phyloP scores from a whole-genome alignment of 2,888 invertebrate genomes.

The Rotaria socialis region DNA sequence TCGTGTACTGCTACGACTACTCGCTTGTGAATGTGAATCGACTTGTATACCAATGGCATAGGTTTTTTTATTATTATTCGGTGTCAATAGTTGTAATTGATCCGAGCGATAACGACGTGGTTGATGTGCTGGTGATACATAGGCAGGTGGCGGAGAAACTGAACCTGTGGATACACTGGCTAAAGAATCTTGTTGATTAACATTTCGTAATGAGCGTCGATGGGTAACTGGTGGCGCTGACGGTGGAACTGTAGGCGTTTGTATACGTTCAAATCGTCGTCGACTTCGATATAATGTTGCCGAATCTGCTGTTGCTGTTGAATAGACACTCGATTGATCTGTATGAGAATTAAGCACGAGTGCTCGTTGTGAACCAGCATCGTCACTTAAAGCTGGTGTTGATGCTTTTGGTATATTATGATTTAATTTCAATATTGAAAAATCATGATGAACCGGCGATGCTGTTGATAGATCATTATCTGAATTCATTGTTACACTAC shows the following conservation, averaged over 20 bases:
- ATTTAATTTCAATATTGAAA: conserved; percentile 19
- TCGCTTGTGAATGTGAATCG: background rate
- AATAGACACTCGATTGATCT: conserved; percentile 16
- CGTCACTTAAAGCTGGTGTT: conserved; percentile 13
- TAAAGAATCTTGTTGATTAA: background rate
- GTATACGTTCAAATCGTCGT: background rate
- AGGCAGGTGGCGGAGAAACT: background rate
- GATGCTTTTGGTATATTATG: conserved; percentile 23
- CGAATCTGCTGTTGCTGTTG: background rate
- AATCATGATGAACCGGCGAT: background rate
- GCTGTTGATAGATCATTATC: background rate
- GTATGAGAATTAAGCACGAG: background rate
- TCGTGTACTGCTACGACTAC: background rate
- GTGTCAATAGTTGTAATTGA: background rate
- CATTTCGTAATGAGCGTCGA: conserved; percentile 16
- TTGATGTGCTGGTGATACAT: background rate
- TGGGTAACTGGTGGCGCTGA: background rate
- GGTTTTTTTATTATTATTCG: conserved; percentile 2
- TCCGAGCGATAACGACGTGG: background rate
- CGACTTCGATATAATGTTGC: conserved; percentile 25
- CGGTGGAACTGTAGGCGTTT: background rate
- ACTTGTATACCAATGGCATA: background rate
- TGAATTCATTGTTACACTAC: background rate
- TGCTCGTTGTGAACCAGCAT: conserved; percentile 13
- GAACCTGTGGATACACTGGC: conserved; percentile 1